phyloP scores from a whole-genome alignment of 2,797 vertebrate species.

The Phoeniculus purpureus region DNA sequence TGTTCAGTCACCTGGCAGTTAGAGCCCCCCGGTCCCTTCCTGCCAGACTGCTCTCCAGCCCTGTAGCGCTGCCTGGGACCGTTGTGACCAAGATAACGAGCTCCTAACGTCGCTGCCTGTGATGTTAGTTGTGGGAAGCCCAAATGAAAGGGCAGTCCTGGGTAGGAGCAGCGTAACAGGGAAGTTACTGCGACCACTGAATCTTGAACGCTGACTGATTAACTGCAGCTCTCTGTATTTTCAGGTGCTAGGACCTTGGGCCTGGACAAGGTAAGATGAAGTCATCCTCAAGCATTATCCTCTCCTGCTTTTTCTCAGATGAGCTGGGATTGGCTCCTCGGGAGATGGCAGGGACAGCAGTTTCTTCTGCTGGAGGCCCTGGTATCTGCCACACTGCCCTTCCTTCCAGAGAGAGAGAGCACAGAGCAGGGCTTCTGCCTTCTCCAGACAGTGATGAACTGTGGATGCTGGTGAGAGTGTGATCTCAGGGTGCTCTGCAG shows the following conservation, averaged over 20 bases:
- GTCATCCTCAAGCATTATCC: not conserved
- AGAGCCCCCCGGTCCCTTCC: too few species aligned
- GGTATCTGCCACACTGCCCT: not conserved
- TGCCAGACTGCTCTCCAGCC: too few species aligned
- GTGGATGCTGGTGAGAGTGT: not conserved
- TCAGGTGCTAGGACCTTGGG: slow-evolving; percentile 28
- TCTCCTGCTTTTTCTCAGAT: slow-evolving; percentile 42
- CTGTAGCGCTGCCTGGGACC: too few species aligned
- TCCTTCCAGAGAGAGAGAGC: not conserved
- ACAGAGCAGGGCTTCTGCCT: slow-evolving; percentile 12
- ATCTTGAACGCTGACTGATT: not conserved
- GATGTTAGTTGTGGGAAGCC: not conserved
- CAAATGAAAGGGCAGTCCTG: not conserved
- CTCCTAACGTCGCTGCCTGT: not conserved
- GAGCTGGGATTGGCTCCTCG: slow-evolving; percentile 56
- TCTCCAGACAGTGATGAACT: not conserved
- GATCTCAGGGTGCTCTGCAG: not conserved
- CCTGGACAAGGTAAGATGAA: slow-evolving; percentile 11
- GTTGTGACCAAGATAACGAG: not conserved
- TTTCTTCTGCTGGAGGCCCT: slow-evolving; percentile 35
- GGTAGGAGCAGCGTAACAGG: not conserved
- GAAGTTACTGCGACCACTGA: not conserved
- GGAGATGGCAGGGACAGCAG: slow-evolving; percentile 44
- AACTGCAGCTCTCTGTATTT: not conserved
- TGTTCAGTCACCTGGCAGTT: too few species aligned